Base-by-base conservation (phyloP, 2,113 vertebrate genomes). In the Platichthys flesus region DNA sequence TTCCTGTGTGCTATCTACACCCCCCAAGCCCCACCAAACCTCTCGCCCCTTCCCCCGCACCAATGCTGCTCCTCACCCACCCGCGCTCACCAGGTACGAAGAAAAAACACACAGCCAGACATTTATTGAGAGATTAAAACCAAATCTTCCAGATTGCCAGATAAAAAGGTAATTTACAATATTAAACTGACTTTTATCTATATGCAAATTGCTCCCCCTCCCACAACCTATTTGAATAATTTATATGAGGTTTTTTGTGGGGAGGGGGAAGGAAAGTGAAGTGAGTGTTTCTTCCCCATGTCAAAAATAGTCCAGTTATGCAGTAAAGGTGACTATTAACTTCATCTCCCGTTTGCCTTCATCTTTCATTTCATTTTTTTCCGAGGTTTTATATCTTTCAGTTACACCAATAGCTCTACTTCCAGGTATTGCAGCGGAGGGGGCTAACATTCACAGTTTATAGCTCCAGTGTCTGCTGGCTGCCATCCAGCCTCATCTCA, bases 111-210 rank as follows among this genome's bases (percentile, higher is more conserved):
- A 76, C 63, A 67, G 60, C 23, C 13, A 90, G 76, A 85, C 82
- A 81, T 89, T 90, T 91, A 92, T 88, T 87, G 81, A 76, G 82
- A 90, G 91, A 92, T 93, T 92, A 92, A 90, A 91, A 85, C 63
- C 68, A 92, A 88, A 90, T 91, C 81, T 84, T 89, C 31, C 71
- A 85, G 84, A 90, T 90, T 87, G 89, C 83, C 62, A 47, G 84
- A 88, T 92, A 78, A 93, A 93, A 92, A 90, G 89, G 78, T 90
- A 90, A 93, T 94, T 93, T 92, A 89, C 78, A 66, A 83, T 90
- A 88, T 93, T 92, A 93, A 93, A 92, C 84, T 88, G 87, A 90
- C 89, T 93, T 93, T 92, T 94, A 94, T 93, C 84, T 89, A 80
- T 88, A 93, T 93, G 91, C 89, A 93, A 94, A 94, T 93, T 60